Conservation (phyloP, 2,113 vertebrate genomes). For the Indicator indicator region DNA sequence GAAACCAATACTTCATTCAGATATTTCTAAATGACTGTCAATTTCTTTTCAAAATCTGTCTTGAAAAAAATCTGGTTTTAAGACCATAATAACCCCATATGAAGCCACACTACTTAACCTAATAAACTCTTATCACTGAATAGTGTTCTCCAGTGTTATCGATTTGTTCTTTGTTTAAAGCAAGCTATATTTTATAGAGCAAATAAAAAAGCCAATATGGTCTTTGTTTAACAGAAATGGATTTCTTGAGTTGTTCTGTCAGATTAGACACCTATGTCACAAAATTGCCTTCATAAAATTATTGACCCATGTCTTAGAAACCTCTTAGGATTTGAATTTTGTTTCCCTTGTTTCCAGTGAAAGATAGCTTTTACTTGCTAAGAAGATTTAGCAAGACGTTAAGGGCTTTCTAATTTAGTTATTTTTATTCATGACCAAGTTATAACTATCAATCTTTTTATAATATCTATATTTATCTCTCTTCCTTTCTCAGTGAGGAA, state of each 20-base stretch:
- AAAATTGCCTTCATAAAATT: slow-evolving; percentile 11
- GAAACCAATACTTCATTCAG: background rate
- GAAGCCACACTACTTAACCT: background rate
- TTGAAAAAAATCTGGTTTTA: background rate
- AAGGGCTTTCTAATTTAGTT: background rate
- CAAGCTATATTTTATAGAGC: background rate
- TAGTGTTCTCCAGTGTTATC: background rate
- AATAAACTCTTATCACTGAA: background rate
- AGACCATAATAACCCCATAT: background rate
- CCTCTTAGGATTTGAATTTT: background rate
- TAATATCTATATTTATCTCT: background rate
- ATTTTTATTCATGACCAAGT: background rate
- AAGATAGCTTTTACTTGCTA: background rate
- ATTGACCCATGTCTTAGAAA: background rate
- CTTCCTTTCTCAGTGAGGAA: background rate
- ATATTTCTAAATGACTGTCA: background rate
- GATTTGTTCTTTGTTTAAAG: background rate
- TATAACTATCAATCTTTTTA: background rate
- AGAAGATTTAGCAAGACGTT: background rate
- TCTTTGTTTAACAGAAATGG: slow-evolving; percentile 3
- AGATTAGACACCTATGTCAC: background rate
- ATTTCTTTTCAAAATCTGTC: background rate
- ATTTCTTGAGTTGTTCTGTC: background rate
- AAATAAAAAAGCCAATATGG: background rate
- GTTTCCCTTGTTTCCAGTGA: background rate